These are phyloP conservation scores for Camelus dromedarius DNA, from an alignment of 2,113 vertebrate species.

Conservation along the genomic window DNA sequence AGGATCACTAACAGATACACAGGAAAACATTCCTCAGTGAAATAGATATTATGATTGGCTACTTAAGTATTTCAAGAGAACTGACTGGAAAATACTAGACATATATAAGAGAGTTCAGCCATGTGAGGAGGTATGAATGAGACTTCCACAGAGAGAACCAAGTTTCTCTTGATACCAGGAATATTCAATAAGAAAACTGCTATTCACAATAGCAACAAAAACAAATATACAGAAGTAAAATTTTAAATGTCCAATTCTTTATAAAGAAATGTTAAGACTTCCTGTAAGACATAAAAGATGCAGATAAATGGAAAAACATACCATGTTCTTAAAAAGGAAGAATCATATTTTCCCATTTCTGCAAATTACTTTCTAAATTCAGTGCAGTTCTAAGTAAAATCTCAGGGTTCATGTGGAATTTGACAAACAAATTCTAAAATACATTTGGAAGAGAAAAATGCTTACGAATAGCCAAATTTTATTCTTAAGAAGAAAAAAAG, in stretches of 20 bases:
- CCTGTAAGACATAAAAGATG: not conserved
- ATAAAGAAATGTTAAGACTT: not conserved
- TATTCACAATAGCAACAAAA: not conserved
- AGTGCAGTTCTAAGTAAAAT: not conserved
- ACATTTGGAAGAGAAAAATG: not conserved
- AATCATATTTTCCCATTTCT: not conserved
- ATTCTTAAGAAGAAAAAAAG: constrained; percentile 12
- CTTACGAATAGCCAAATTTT: not conserved
- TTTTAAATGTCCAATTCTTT: not conserved
- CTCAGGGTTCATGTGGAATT: not conserved
- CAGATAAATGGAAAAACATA: not conserved
- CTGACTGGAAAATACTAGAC: not conserved
- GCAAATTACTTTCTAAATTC: not conserved
- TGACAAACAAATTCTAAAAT: constrained; percentile 31
- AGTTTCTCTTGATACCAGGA: not conserved
- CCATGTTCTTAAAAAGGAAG: not conserved
- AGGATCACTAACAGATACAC: not conserved
- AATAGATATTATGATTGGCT: not conserved
- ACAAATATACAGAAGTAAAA: not conserved
- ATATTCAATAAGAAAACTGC: not conserved
- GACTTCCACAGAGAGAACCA: not conserved
- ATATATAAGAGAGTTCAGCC: not conserved
- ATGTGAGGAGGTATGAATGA: not conserved
- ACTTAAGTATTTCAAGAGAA: not conserved
- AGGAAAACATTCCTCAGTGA: constrained; percentile 19